A percentile compares a stretch with the other conserved stretches of the same genome.
These are phyloP conservation scores for Crotalus helleri DNA, from an alignment of 2,113 vertebrate genomes.

Conservation along the genomic window DNA sequence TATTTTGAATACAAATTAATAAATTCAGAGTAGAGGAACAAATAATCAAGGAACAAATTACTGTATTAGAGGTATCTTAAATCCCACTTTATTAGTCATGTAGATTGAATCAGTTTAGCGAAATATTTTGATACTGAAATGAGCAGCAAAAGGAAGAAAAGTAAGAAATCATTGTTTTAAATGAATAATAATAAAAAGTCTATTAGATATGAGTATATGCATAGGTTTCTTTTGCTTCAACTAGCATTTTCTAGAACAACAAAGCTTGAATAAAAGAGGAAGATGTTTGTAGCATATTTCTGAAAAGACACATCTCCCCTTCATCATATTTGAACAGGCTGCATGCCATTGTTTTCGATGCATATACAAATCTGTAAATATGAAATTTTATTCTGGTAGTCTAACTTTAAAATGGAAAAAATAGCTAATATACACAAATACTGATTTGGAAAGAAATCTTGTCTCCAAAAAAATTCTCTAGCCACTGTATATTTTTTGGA, in stretches of 20 bases:
- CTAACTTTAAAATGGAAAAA: constrained; percentile 1
- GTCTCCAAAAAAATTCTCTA: constrained; percentile 20
- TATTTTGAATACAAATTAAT: background rate
- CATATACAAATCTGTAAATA: background rate
- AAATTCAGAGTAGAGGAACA: background rate
- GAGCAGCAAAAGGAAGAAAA: background rate
- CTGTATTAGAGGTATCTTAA: background rate
- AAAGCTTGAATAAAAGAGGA: background rate
- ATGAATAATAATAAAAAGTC: background rate
- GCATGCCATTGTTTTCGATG: background rate
- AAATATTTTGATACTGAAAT: background rate
- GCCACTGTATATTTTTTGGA: constrained; percentile 17
- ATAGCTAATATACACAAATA: constrained; percentile 20
- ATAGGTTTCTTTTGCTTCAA: background rate
- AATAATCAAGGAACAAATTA: background rate
- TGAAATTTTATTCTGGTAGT: background rate
- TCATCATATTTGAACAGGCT: background rate
- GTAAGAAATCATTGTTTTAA: background rate
- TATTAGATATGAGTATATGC: background rate
- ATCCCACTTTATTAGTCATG: background rate
- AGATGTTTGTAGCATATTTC: background rate
- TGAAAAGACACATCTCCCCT: background rate
- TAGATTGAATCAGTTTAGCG: background rate
- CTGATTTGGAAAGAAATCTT: constrained; percentile 8
- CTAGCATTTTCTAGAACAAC: background rate